Evolutionary conservation across 2,797 vertebrate genomes (phyloP), one percentile per base, ranked within the genome.

Genomic region (Discoglossus pictus): DNA sequence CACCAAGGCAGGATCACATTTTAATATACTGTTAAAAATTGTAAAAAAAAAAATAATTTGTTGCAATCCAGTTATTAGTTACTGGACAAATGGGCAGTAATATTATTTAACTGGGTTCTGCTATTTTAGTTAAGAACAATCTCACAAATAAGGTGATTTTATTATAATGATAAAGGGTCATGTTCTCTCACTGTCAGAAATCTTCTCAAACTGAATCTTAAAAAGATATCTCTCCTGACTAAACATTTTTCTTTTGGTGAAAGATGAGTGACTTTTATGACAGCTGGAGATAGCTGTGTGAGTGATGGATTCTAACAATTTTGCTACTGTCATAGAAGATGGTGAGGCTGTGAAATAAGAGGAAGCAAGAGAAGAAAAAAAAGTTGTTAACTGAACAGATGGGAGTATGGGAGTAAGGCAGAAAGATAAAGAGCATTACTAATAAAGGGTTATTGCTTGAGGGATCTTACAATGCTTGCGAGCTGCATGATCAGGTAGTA

Each of bases 251-350:
- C 20, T 47, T 31, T 18, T 3, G 25, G 15, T 51, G 56, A 10
- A 53, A 61, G 17, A 53, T 61, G 36, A 67, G 35, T 51, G 54
- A 61, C 21, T 61, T 61, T 25, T 34, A 34, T 54, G 66, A 61
- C 58, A 61, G 50, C 42, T 47, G 21, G 39, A 39, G 40, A 55
- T 20, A 51, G 20, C 34, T 38, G n/a, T 55, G 42, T 52, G 65
- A 68, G 25, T 61, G 58, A 61, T 69, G 50, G 58, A 46, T 43
- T 61, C 36, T 25, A 61, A 52, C 47, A 53, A 68, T 69, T 61
- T 69, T 60, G 36, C 25, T 51, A 53, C 56, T 61, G 65, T 60
- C 56, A 68, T 8, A 2, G 40, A 52, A 69, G 39, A 40, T 69
- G 56, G 54, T 53, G 39, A 61, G 20, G 17, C 53, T 61, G 20